A percentile compares a stretch with the other conserved stretches of the same genome.
These are phyloP conservation scores for Eulemur albifrons DNA, from an alignment of 2,797 vertebrate species.

Conservation along the genomic window DNA sequence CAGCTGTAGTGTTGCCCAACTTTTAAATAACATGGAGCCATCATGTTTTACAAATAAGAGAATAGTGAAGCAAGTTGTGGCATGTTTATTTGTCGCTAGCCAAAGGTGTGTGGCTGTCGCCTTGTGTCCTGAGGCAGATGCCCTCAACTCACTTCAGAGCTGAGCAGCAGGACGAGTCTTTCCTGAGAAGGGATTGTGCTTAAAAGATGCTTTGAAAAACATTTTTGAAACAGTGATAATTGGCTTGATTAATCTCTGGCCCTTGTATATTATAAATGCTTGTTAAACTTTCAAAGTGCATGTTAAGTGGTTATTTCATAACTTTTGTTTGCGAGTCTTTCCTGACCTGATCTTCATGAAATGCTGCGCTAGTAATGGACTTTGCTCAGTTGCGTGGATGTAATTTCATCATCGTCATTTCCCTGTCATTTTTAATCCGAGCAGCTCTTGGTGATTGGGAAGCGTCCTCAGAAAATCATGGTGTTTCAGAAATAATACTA, in stretches of 20 bases:
- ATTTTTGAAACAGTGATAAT: not conserved
- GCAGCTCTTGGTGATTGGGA: not conserved
- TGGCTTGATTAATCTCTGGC: not conserved
- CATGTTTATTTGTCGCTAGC: not conserved
- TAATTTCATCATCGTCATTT: not conserved
- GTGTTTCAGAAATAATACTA: not conserved
- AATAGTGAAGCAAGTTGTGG: not conserved
- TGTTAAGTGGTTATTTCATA: not conserved
- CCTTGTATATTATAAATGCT: not conserved
- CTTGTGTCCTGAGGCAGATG: not conserved
- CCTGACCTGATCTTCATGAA: conserved; percentile 15
- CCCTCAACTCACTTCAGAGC: not conserved
- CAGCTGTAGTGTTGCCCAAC: not conserved
- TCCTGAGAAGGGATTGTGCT: not conserved
- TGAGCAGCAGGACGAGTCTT: not conserved
- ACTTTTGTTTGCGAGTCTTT: not conserved
- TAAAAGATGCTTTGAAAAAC: not conserved
- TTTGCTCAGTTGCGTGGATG: not conserved
- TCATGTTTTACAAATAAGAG: not conserved
- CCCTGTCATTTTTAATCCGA: not conserved
- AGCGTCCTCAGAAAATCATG: not conserved
- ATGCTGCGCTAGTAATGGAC: not conserved
- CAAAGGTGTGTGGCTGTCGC: not conserved
- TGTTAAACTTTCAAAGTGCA: conserved; percentile 23
- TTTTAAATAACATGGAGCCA: not conserved